Evolutionary conservation across 1,140 invertebrate genomes (phyloP).

Genomic region (Drosophila nannoptera): DNA sequence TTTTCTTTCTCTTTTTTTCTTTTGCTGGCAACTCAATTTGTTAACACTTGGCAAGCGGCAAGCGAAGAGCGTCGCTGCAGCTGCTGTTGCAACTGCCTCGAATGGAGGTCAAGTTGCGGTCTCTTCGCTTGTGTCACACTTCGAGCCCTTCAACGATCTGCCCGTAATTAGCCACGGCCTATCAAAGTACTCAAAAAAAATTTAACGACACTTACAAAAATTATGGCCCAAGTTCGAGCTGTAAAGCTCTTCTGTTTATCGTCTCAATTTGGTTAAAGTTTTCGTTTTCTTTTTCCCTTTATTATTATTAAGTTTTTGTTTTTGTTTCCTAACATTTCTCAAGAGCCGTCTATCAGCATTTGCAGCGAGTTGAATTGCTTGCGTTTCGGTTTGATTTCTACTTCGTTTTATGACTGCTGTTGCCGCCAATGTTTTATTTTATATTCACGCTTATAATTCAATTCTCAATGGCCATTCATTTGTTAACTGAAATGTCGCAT

Average conservation of each 20-base stretch:
- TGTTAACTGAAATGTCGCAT: conserved; percentile 47
- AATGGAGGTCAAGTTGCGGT: conserved; percentile 73
- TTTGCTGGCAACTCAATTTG: conserved; percentile 64
- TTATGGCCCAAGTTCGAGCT: conserved; percentile 5
- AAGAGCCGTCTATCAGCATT: conserved; percentile 44
- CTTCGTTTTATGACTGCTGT: conserved; percentile 4
- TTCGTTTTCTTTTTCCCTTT: not conserved
- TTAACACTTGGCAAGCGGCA: conserved; percentile 58
- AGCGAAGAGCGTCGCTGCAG: conserved; percentile 30
- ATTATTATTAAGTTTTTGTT: too few species aligned
- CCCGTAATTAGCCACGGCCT: not conserved
- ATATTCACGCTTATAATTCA: conserved; percentile 39
- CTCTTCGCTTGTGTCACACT: conserved; percentile 56
- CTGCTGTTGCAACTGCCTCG: conserved; percentile 41
- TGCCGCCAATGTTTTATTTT: not conserved
- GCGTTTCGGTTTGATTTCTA: conserved; percentile 16
- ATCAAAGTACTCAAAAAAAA: not conserved
- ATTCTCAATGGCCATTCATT: conserved; percentile 55
- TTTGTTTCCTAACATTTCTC: conserved; percentile 19
- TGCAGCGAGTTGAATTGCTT: conserved; percentile 23
- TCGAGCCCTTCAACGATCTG: not conserved
- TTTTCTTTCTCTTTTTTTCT: conserved; percentile 21
- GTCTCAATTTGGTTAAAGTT: conserved; percentile 30
- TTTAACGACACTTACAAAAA: conserved; percentile 2
- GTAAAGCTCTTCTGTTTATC: conserved; percentile 28